These are phyloP conservation scores for Agonum fuliginosum DNA, from an alignment of 2,888 invertebrate genomes.

Conservation along the genomic window DNA sequence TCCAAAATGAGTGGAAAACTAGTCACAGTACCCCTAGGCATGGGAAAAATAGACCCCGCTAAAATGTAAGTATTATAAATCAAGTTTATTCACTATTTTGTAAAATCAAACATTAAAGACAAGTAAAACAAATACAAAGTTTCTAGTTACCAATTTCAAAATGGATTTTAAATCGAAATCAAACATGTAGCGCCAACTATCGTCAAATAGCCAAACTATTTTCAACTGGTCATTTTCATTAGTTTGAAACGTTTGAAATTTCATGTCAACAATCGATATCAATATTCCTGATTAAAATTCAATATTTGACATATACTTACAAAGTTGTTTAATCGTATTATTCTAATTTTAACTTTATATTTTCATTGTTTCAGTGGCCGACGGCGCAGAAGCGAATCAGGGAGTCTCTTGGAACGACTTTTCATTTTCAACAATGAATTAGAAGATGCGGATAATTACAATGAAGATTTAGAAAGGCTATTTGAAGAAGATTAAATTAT, in stretches of 20 bases:
- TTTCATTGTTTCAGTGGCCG: conserved; percentile 67
- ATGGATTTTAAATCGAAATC: neutral
- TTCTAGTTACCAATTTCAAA: conserved; percentile 51
- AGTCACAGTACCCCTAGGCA: conserved; percentile 74
- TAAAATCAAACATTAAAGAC: too few relatives aligned
- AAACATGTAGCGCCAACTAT: neutral
- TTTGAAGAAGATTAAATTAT: conserved; percentile 44
- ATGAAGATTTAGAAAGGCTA: conserved; percentile 47
- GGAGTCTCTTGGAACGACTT: conserved; percentile 63
- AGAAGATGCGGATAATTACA: conserved; percentile 61
- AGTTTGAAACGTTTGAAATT: too few relatives aligned
- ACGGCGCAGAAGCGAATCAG: conserved; percentile 67
- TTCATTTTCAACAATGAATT: conserved; percentile 65
- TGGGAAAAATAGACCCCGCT: conserved; percentile 75
- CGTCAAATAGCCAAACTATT: neutral
- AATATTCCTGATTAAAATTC: conserved; percentile 39
- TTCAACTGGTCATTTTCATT: neutral
- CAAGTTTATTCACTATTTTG: neutral
- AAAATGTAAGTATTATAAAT: conserved; percentile 74
- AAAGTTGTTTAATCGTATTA: conserved; percentile 6
- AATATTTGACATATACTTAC: conserved; percentile 41
- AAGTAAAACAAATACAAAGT: too few relatives aligned
- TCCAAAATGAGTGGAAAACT: conserved; percentile 73
- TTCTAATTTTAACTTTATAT: neutral
- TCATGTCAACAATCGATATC: conserved; percentile 33